phyloP scores from a whole-genome alignment of 2,888 invertebrate species.

The Axea sp. region DNA sequence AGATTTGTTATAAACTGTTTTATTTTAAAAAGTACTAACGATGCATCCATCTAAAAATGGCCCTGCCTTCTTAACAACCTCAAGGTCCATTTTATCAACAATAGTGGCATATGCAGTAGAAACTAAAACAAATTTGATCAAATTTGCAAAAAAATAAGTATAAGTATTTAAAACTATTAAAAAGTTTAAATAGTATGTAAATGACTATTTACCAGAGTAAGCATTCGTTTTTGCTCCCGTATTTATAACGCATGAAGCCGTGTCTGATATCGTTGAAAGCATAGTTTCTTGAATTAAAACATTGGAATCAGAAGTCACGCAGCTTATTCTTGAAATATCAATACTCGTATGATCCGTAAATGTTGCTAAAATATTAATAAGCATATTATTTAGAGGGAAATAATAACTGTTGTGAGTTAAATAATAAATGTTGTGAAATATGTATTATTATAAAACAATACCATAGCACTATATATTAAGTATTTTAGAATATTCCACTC shows the following conservation, averaged over 20 bases:
- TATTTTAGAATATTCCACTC: too few species aligned
- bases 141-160: slow-evolving; percentile 6
- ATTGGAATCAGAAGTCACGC: slow-evolving; percentile 72
- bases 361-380: slow-evolving; percentile 9
- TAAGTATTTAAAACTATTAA: not conserved
- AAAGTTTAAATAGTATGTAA: not conserved
- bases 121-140: slow-evolving; percentile 17
- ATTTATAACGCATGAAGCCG: slow-evolving; percentile 11
- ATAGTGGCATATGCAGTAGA: slow-evolving; percentile 63
- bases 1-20: too few species aligned
- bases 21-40: slow-evolving; percentile 83
- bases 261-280: slow-evolving; percentile 62
- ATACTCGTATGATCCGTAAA: slow-evolving; percentile 72
- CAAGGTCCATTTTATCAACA: slow-evolving; percentile 81
- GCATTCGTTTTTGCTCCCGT: slow-evolving; percentile 1
- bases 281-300: slow-evolving; percentile 71
- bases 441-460: not conserved
- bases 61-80: slow-evolving; percentile 86
- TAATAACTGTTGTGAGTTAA: too few species aligned
- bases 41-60: slow-evolving; percentile 94
- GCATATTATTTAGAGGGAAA: slow-evolving; percentile 41
- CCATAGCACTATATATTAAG: too few species aligned
- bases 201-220: not conserved
- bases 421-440: not conserved
- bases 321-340: slow-evolving; percentile 80